Evolutionary conservation across 1,140 invertebrate species (phyloP).

Genomic region (Caenorhabditis tropicalis): DNA sequence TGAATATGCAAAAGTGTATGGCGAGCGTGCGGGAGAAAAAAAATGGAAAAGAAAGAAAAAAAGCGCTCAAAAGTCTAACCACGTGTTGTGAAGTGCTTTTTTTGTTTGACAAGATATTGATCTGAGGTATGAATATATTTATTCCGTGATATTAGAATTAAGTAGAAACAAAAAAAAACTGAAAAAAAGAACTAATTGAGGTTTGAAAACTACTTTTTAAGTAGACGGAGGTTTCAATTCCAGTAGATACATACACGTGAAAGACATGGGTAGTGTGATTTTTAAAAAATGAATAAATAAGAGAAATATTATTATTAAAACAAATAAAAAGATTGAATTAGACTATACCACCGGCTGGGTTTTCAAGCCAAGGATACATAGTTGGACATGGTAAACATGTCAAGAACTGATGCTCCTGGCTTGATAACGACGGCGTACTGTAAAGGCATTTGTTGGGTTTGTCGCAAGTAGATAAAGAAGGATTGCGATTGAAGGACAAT

Average conservation of each 20-base stretch:
- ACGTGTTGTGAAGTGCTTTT: not conserved
- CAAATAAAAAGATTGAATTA: conserved; percentile 2
- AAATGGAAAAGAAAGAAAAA: not conserved
- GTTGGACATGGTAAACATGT: conserved; percentile 60
- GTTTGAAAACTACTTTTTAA: conserved; percentile 38
- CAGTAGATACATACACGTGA: conserved; percentile 40
- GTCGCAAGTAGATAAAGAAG: conserved; percentile 37
- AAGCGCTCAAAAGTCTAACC: not conserved
- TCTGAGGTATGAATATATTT: not conserved
- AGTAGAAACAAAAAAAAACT: not conserved
- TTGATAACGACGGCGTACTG: conserved; percentile 56
- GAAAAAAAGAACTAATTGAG: not conserved
- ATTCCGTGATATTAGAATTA: not conserved
- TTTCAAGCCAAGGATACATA: conserved; percentile 57
- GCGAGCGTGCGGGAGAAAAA: not conserved
- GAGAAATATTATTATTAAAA: conserved; percentile 18
- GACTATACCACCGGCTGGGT: conserved; percentile 52
- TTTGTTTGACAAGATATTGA: not conserved
- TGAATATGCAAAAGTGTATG: not conserved
- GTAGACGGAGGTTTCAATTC: conserved; percentile 33
- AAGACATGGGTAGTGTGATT: conserved; percentile 25
- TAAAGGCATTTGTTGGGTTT: conserved; percentile 62
- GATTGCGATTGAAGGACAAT: not conserved
- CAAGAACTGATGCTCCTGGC: conserved; percentile 58
- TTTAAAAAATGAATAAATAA: conserved; percentile 26